Conservation (phyloP, 2,888 invertebrate species). For the Mythimna vitellina region DNA sequence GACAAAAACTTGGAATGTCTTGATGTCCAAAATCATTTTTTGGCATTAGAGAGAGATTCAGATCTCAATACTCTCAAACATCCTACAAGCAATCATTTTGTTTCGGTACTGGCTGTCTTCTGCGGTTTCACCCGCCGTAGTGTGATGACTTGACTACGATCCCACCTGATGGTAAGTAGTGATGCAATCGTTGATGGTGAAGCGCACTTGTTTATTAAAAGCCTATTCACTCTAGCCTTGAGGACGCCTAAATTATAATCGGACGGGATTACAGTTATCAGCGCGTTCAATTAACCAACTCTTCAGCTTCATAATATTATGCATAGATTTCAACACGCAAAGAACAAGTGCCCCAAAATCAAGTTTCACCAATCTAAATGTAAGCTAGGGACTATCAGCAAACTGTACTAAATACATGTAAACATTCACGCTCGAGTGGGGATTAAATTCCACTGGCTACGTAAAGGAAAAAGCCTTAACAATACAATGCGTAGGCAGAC, state of each 20-base stretch:
- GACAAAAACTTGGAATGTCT: background rate
- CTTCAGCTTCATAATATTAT: too few species aligned
- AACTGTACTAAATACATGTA: conserved; percentile 10
- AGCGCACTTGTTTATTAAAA: too few species aligned
- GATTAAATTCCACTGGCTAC: conserved; percentile 38
- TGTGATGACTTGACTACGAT: too few species aligned
- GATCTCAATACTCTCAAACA: background rate
- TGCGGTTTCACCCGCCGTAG: too few species aligned
- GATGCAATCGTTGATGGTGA: too few species aligned
- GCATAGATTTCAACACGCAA: too few species aligned
- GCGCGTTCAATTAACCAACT: too few species aligned
- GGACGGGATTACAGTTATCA: too few species aligned
- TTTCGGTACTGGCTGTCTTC: background rate
- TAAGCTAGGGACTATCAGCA: conserved; percentile 13
- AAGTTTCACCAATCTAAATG: background rate
- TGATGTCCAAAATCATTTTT: background rate
- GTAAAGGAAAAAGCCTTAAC: conserved; percentile 48
- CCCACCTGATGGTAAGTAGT: too few species aligned
- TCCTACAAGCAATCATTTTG: background rate
- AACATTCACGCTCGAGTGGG: conserved; percentile 36
- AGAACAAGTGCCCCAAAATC: background rate
- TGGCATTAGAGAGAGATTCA: background rate
- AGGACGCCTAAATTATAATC: too few species aligned
- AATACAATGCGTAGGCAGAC: conserved; percentile 37
- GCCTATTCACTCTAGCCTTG: too few species aligned